Evolutionary conservation across 2,797 vertebrate genomes (phyloP), one percentile per base, ranked within the genome.

Genomic region (Gadopsis marmoratus): DNA sequence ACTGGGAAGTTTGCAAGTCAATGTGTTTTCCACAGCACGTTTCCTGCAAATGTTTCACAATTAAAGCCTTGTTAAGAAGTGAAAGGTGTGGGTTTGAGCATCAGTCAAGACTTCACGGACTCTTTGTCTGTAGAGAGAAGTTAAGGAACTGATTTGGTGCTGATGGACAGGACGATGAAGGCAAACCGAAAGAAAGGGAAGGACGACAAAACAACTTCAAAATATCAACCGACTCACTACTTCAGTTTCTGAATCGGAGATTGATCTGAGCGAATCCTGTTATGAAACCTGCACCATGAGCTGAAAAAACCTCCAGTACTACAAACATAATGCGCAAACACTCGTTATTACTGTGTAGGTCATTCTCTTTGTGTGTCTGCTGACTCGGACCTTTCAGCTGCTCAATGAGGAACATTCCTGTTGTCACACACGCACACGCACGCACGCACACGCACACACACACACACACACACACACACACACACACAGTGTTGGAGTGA

Each of bases 391-490:
- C 59, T 82, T 79, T 85, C 73, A 85, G 62, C 53, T 41, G 48
- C 51, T 88, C 82, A 91, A 83, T 86, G 84, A 78, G 72, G 84
- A 90, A 90, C 78, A 85, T 87, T 90, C 87, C 74, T 78, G 81
- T 74, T 74, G 85, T 82, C 29, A 58, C 1, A 53, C 33, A 71
- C 45, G 41, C 37, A 55, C 66, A 58, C 39, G 37, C 60, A 41
- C 68, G 37, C 19, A 74, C 54, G 55, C 39, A 51, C 47, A 70
- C 58, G 69, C 51, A 39, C 35, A 37, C 35, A 37, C 35, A 37
- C 35, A 37, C 23, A 39, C 8, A 54, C 8, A 41, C 33, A 45
- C 53, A 29, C 43, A 58, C 53, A 53, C 21, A 47, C 56, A 21
- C 5, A 29, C 21, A 14, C 33, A 26, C 64, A 19, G 33, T 33